Evolutionary conservation across 2,113 vertebrate genomes (phyloP).

Genomic region (Quiscalus mexicanus): DNA sequence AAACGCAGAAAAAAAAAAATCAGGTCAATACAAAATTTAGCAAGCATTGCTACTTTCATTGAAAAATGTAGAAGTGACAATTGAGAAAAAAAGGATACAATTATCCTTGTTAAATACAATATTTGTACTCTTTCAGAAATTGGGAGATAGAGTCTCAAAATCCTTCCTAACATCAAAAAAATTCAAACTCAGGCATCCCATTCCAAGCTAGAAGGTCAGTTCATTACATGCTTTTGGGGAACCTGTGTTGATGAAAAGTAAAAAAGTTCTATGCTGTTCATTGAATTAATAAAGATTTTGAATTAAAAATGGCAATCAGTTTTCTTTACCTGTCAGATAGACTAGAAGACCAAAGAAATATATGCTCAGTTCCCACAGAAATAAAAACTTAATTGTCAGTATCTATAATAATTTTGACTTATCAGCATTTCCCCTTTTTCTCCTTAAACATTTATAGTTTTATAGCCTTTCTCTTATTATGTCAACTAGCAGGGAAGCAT

Average conservation of each 20-base stretch:
- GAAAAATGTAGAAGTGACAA: not conserved
- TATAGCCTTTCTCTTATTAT: not conserved
- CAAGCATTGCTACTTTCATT: not conserved
- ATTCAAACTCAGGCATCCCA: not conserved
- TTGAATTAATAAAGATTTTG: not conserved
- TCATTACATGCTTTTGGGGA: not conserved
- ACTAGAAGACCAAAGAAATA: not conserved
- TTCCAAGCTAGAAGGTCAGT: not conserved
- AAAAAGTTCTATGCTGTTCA: not conserved
- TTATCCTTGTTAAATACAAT: not conserved
- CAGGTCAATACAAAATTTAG: not conserved
- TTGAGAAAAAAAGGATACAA: not conserved
- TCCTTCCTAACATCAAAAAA: not conserved
- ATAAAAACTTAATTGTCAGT: not conserved
- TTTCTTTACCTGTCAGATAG: not conserved
- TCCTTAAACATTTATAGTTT: not conserved
- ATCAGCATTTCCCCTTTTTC: not conserved
- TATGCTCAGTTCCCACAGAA: not conserved
- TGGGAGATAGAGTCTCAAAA: not conserved
- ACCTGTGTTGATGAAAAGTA: not conserved
- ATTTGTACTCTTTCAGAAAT: not conserved
- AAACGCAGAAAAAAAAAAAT: not conserved
- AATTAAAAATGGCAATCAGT: not conserved
- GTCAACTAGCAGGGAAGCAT: not conserved
- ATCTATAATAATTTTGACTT: not conserved